These are phyloP conservation scores for Hiodon alosoides DNA, from an alignment of 2,113 vertebrate species.

Conservation along the genomic window DNA sequence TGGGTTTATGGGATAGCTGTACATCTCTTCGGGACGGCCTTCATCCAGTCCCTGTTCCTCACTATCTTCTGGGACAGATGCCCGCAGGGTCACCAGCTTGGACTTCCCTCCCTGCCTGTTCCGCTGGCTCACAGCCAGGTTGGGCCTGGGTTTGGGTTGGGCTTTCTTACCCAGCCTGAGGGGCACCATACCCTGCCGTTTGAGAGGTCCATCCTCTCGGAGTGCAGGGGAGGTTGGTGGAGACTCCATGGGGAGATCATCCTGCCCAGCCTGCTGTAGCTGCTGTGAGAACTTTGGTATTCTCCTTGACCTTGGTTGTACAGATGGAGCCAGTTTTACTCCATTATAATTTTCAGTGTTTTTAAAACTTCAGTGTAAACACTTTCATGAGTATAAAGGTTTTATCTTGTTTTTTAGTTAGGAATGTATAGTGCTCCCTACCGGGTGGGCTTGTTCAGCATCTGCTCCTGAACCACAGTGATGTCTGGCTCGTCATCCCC, in stretches of 20 bases:
- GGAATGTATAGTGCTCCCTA: slow-evolving; percentile 20
- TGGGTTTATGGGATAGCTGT: slow-evolving; percentile 49
- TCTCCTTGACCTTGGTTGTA: slow-evolving; percentile 48
- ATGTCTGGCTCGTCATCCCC: slow-evolving; percentile 13
- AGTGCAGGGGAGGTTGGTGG: slow-evolving; percentile 24
- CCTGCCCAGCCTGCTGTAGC: slow-evolving; percentile 50
- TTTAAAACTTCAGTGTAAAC: neutral
- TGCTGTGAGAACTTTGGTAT: slow-evolving; percentile 55
- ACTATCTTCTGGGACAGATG: slow-evolving; percentile 68
- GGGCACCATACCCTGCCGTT: slow-evolving; percentile 33
- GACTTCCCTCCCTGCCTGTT: slow-evolving; percentile 55
- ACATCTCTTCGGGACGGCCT: slow-evolving; percentile 48
- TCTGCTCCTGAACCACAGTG: slow-evolving; percentile 20
- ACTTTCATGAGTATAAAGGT: neutral
- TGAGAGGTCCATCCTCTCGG: neutral
- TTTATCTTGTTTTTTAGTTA: neutral
- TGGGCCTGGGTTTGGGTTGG: slow-evolving; percentile 51
- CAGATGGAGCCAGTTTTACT: neutral
- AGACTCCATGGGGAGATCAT: slow-evolving; percentile 28
- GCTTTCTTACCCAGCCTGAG: slow-evolving; percentile 40
- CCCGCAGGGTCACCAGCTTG: slow-evolving; percentile 74
- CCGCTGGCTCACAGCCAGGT: slow-evolving; percentile 43
- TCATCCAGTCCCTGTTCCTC: slow-evolving; percentile 58
- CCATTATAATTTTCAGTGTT: neutral
- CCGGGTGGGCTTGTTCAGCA: slow-evolving; percentile 49